Evolutionary conservation across 1,140 invertebrate species (phyloP).

Genomic region (Reticulitermes speratus): DNA sequence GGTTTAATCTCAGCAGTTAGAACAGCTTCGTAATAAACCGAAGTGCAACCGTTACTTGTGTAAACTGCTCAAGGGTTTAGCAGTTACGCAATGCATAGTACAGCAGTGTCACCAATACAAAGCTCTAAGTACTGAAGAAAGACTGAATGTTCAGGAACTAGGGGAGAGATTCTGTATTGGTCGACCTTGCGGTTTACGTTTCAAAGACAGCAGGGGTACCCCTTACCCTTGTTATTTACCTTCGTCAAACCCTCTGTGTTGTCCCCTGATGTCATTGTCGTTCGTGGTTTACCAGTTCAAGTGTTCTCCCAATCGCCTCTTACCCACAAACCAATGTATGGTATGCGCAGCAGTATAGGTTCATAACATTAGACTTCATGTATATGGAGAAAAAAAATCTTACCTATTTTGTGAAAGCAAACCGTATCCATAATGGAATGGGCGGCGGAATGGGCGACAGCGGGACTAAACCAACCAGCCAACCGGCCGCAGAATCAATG

Average conservation of each 20-base stretch:
- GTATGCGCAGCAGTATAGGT: not conserved
- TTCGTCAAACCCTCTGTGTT: not conserved
- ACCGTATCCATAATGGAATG: not conserved
- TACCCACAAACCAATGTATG: not conserved
- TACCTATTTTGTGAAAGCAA: slow-evolving; percentile 7
- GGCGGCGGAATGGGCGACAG: not conserved
- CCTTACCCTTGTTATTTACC: not conserved
- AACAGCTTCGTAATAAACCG: too few species aligned
- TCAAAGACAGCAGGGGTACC: slow-evolving; percentile 5
- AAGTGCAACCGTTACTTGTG: too few species aligned
- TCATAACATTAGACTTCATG: slow-evolving; percentile 16
- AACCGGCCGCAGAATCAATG: slow-evolving; percentile 3
- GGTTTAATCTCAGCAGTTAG: too few species aligned
- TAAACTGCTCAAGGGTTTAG: not conserved
- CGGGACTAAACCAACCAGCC: not conserved
- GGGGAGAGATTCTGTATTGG: not conserved
- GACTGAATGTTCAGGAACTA: not conserved
- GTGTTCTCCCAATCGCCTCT: not conserved
- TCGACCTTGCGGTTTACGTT: slow-evolving; percentile 17
- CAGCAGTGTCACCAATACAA: not conserved
- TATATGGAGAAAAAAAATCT: not conserved
- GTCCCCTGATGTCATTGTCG: not conserved
- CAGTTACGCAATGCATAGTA: not conserved
- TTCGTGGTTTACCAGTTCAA: slow-evolving; percentile 10
- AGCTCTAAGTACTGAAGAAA: not conserved